Conservation (phyloP, 2,113 vertebrate species). For the Acanthochromis polyacanthus region DNA sequence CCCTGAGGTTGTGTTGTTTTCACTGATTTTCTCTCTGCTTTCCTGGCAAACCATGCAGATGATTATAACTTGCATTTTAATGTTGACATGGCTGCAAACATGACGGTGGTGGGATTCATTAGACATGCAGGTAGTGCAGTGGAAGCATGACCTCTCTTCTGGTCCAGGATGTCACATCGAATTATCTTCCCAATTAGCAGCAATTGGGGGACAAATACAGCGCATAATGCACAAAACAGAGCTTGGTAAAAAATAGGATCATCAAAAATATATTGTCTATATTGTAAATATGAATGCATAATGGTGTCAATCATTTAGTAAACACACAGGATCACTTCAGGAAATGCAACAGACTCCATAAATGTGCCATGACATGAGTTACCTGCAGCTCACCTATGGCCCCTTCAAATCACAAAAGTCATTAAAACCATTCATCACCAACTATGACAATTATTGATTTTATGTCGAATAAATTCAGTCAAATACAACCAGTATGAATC, state of each 20-base stretch:
- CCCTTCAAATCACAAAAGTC: no score
- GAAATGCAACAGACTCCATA: background rate
- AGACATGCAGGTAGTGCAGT: background rate
- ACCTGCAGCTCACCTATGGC: no score
- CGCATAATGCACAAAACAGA: background rate
- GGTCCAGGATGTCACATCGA: background rate
- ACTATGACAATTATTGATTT: no score
- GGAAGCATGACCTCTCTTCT: background rate
- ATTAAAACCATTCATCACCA: no score
- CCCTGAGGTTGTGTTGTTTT: background rate
- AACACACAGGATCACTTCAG: background rate
- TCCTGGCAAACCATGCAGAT: background rate
- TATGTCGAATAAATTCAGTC: no score
- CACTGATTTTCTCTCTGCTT: slow-evolving; percentile 1
- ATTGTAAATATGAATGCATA: background rate
- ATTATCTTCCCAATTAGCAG: background rate
- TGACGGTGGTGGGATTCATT: background rate
- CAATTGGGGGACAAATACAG: background rate
- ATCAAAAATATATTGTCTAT: background rate
- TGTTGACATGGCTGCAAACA: background rate
- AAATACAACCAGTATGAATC: no score
- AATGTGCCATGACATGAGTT: no score
- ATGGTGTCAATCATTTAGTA: background rate
- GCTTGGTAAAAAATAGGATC: background rate
- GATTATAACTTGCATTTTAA: background rate